These are phyloP conservation scores for Cantharis flavilabris DNA, from an alignment of 2,888 invertebrate genomes.

Conservation along the genomic window DNA sequence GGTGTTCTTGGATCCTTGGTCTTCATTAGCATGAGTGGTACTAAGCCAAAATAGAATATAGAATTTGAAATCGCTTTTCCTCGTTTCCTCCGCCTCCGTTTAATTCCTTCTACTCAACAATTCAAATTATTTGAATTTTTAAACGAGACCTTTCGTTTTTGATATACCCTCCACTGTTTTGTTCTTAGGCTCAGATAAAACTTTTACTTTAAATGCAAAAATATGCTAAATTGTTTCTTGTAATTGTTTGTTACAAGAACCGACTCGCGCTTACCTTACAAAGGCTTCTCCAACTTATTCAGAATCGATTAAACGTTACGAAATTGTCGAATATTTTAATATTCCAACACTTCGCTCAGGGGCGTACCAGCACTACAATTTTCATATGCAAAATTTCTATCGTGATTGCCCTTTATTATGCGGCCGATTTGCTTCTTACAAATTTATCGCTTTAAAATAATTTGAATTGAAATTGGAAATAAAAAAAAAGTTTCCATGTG, in stretches of 20 bases:
- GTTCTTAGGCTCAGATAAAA: background rate
- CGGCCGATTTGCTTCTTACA: too few relatives aligned
- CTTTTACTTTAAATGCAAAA: background rate
- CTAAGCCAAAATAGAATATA: slow-evolving; percentile 27
- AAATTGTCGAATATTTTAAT: background rate
- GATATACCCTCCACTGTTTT: background rate
- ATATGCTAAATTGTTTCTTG: background rate
- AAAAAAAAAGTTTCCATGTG: too few relatives aligned
- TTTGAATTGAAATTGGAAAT: too few relatives aligned
- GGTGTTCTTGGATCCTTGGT: slow-evolving; percentile 25
- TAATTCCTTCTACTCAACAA: slow-evolving; percentile 16
- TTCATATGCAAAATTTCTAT: background rate
- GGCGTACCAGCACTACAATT: background rate
- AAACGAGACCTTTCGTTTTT: background rate
- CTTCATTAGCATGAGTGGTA: slow-evolving; percentile 28
- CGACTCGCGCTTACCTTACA: background rate
- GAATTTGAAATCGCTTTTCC: slow-evolving; percentile 19
- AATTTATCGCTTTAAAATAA: too few relatives aligned
- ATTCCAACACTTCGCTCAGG: background rate
- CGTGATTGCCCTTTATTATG: too few relatives aligned
- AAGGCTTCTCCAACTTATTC: background rate
- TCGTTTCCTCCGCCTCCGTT: background rate
- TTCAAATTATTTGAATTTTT: slow-evolving; percentile 21
- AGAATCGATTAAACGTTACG: background rate
- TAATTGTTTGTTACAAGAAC: slow-evolving; percentile 4